Evolutionary conservation across 1,140 invertebrate species (phyloP).

Genomic region (Rhyacophila brunnea): DNA sequence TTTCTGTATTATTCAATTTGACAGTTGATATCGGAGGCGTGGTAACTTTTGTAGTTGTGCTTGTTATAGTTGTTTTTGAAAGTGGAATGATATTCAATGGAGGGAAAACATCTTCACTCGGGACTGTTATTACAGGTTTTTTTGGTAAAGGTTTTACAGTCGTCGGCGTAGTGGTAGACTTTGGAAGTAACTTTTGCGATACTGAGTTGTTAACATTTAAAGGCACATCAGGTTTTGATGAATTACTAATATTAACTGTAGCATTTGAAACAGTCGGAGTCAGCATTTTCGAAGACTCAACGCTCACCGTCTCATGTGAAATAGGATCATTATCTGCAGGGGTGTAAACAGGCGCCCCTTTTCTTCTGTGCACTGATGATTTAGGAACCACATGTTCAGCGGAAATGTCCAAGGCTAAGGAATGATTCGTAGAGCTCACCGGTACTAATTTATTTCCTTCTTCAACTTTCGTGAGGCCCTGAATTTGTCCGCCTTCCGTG

Average conservation of each 20-base stretch:
- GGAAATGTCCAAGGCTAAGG: background rate
- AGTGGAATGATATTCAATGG: slow-evolving; percentile 39
- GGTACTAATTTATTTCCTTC: background rate
- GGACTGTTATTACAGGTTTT: slow-evolving; percentile 45
- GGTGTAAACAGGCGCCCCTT: background rate
- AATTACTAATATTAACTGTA: background rate
- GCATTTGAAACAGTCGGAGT: background rate
- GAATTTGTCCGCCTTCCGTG: slow-evolving; percentile 12
- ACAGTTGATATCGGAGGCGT: background rate
- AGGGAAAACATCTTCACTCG: slow-evolving; percentile 36
- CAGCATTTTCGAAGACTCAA: background rate
- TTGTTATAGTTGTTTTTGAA: slow-evolving; percentile 29
- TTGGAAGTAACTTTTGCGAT: background rate
- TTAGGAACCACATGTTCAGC: background rate
- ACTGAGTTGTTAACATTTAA: no score
- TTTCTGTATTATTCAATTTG: background rate
- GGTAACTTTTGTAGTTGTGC: background rate
- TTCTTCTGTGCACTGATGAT: slow-evolving; percentile 10
- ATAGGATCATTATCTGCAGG: no score
- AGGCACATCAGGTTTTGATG: background rate
- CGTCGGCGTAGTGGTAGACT: background rate
- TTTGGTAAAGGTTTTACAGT: slow-evolving; percentile 37
- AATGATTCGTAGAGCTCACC: background rate
- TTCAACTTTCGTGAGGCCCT: background rate
- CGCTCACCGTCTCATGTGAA: no score